Evolutionary conservation across 2,797 vertebrate species (phyloP).

Genomic region (Rhinophrynus dorsalis): DNA sequence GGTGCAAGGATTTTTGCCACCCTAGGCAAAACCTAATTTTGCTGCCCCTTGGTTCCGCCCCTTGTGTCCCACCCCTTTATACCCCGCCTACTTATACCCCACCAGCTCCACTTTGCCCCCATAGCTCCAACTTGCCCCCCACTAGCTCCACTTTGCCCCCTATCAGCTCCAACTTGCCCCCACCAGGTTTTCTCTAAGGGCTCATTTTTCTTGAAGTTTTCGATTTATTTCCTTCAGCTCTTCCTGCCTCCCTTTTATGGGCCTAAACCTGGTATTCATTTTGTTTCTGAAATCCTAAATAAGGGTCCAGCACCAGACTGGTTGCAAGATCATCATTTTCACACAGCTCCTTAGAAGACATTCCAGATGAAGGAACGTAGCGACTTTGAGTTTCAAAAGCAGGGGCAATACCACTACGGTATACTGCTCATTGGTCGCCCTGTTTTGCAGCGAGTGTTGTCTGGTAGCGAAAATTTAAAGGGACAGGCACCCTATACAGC

Average conservation of each 20-base stretch:
- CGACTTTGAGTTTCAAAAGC: slow-evolving; percentile 90
- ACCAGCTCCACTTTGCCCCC: no score
- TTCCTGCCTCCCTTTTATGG: slow-evolving; percentile 92
- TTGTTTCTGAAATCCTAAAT: slow-evolving; percentile 97
- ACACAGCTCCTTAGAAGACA: slow-evolving; percentile 95
- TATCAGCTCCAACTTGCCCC: slow-evolving; percentile 82
- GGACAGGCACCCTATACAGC: no score
- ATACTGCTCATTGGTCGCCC: no score
- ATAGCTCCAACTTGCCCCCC: no score
- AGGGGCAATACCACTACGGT: slow-evolving; percentile 61
- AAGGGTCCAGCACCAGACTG: slow-evolving; percentile 93
- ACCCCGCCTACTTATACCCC: no score
- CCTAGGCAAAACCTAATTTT: no score
- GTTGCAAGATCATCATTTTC: slow-evolving; percentile 95
- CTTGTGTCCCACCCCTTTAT: no score
- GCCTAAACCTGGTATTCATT: slow-evolving; percentile 98
- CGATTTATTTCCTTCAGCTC: slow-evolving; percentile 94
- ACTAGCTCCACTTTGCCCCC: no score
- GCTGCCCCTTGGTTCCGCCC: no score
- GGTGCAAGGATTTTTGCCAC: no score
- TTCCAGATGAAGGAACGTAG: slow-evolving; percentile 91
- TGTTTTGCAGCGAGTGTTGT: no score
- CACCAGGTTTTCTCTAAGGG: slow-evolving; percentile 95
- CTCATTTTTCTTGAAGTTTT: slow-evolving; percentile 93
- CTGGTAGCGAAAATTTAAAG: no score